Evolutionary conservation across 2,888 invertebrate species (phyloP).

Genomic region (Escarpia spicata): DNA sequence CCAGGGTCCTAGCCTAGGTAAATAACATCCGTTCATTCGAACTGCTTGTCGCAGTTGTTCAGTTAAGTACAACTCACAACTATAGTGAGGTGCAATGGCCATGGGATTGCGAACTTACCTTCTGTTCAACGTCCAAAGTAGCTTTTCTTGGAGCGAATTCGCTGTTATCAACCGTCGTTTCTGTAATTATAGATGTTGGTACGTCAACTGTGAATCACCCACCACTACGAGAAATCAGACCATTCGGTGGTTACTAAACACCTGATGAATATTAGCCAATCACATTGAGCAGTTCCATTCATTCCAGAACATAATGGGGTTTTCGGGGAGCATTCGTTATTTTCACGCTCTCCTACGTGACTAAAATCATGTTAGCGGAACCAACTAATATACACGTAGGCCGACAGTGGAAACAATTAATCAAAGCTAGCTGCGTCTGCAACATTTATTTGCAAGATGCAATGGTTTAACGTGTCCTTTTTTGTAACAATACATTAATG

Average conservation of each 20-base stretch:
- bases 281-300: background rate
- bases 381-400: background rate
- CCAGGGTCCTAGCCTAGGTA: background rate
- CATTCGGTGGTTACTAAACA: constrained; percentile 12
- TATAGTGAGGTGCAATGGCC: background rate
- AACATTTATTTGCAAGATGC: no score
- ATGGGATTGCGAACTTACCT: background rate
- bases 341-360: background rate
- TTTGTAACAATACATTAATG: no score
- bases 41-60: background rate
- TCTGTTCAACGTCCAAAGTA: constrained; percentile 12
- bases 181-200: background rate
- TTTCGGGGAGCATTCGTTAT: background rate
- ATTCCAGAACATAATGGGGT: constrained; percentile 4
- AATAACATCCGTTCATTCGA: background rate
- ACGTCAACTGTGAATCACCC: background rate
- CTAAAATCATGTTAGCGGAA: background rate
- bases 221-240: constrained; percentile 10
- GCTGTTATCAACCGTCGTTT: background rate
- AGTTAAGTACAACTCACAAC: background rate
- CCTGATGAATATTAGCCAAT: background rate
- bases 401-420: background rate
- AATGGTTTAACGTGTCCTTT: no score
- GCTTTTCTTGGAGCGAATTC: background rate
- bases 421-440: background rate